phyloP scores from a whole-genome alignment of 2,113 vertebrate species.

The Xiphorhynchus elegans region DNA sequence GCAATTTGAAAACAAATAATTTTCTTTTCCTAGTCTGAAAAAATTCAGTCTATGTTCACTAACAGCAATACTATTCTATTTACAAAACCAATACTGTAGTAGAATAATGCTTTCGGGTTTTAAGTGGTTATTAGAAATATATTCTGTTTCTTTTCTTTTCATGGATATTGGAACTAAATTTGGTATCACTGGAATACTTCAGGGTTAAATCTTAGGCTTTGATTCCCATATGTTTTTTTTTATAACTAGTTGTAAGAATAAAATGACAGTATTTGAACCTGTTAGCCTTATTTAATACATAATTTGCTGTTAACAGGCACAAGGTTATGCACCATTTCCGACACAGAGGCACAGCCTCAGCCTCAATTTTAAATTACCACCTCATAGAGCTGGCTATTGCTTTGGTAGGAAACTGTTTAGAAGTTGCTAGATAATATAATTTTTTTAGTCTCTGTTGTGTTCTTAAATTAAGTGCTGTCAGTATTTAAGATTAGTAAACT shows the following conservation, averaged over 20 bases:
- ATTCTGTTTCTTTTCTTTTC: neutral
- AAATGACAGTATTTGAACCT: neutral
- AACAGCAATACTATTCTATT: neutral
- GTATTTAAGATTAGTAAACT: constrained; percentile 44
- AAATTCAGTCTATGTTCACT: neutral
- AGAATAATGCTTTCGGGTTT: neutral
- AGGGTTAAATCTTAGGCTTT: neutral
- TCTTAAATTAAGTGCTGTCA: neutral
- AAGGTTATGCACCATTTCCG: neutral
- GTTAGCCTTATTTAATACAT: neutral
- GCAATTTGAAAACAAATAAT: neutral
- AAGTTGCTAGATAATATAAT: neutral
- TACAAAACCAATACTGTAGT: neutral
- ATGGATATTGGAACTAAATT: neutral
- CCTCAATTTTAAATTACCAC: neutral
- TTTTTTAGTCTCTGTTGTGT: neutral
- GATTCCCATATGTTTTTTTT: neutral
- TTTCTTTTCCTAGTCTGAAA: neutral
- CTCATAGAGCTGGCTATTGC: neutral
- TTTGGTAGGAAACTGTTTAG: neutral
- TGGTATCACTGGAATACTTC: neutral
- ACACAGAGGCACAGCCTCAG: neutral
- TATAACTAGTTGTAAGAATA: neutral
- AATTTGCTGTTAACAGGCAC: neutral
- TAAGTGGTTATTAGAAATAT: neutral